phyloP scores from a whole-genome alignment of 2,888 invertebrate genomes.

The Mellilla xanthometata region DNA sequence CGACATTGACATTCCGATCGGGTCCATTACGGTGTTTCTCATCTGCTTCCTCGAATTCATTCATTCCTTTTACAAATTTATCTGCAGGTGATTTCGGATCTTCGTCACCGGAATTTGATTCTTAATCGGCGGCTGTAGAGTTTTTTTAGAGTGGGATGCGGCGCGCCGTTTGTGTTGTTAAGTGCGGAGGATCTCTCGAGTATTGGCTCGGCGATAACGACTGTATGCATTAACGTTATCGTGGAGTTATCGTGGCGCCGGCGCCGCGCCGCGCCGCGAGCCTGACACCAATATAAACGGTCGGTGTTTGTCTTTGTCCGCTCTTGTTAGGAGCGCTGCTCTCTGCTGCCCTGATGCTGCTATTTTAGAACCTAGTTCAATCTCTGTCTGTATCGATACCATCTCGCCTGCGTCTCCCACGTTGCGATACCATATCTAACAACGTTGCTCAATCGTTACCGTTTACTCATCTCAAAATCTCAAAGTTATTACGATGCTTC shows the following conservation, averaged over 20 bases:
- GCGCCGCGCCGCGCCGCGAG: conserved; percentile 54
- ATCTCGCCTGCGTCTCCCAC: no score
- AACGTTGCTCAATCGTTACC: not conserved
- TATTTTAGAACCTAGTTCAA: conserved; percentile 24
- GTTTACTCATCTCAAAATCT: not conserved
- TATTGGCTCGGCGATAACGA: conserved; percentile 60
- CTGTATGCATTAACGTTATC: conserved; percentile 78
- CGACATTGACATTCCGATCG: conserved; percentile 69
- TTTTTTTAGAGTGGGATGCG: conserved; percentile 26
- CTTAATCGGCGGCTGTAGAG: conserved; percentile 39
- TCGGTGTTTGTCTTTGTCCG: conserved; percentile 55
- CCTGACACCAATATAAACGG: conserved; percentile 57
- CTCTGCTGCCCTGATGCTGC: conserved; percentile 21
- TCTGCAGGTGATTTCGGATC: conserved; percentile 30
- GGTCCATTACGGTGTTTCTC: conserved; percentile 63
- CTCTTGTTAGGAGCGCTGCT: conserved; percentile 42
- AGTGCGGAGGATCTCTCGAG: conserved; percentile 43
- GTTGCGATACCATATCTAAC: not conserved
- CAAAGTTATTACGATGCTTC: conserved; percentile 7
- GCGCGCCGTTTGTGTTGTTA: conserved; percentile 43
- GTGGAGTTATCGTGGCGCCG: conserved; percentile 72
- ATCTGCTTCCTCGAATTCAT: conserved; percentile 74
- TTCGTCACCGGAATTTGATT: conserved; percentile 42
- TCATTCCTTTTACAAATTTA: conserved; percentile 59
- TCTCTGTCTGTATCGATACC: not conserved